A percentile compares a stretch with the other conserved stretches of the same genome.
These are phyloP conservation scores for Rhinoraja longicauda DNA, from an alignment of 2,797 vertebrate species.

Conservation along the genomic window DNA sequence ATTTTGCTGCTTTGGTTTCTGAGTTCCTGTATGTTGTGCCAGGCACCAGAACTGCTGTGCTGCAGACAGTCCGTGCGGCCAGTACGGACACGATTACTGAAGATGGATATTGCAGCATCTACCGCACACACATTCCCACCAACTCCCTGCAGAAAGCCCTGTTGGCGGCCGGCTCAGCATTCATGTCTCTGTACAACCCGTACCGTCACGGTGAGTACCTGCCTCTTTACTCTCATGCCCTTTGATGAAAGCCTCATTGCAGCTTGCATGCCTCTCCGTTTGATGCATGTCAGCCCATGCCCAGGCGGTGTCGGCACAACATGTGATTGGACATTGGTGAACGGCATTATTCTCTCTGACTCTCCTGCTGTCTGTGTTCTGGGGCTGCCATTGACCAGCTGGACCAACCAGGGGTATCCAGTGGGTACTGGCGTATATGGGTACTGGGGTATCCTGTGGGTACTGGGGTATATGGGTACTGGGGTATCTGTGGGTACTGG, in stretches of 20 bases:
- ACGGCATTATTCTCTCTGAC: too few relatives aligned
- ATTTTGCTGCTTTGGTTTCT: background rate
- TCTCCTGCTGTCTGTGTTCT: too few relatives aligned
- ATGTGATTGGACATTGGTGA: too few relatives aligned
- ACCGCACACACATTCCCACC: constrained; percentile 79
- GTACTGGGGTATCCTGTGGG: too few relatives aligned
- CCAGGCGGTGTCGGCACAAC: too few relatives aligned
- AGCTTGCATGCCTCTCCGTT: background rate
- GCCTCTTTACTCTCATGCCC: background rate
- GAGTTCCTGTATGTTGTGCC: background rate
- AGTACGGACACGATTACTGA: background rate
- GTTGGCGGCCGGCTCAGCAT: constrained; percentile 75
- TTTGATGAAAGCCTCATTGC: background rate
- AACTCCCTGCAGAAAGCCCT: constrained; percentile 73
- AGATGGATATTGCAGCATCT: constrained; percentile 53
- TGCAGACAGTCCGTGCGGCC: constrained; percentile 38
- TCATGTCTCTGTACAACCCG: constrained; percentile 74
- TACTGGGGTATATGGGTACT: too few relatives aligned
- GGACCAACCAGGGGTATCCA: too few relatives aligned
- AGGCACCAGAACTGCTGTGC: background rate
- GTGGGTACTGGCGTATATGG: too few relatives aligned
- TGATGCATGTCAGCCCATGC: too few relatives aligned
- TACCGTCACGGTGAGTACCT: constrained; percentile 83
- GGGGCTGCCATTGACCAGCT: too few relatives aligned
- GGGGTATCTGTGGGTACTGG: too few relatives aligned